Base-by-base conservation (phyloP, 2,113 vertebrate species). In the Melanerpes aurifrons region DNA sequence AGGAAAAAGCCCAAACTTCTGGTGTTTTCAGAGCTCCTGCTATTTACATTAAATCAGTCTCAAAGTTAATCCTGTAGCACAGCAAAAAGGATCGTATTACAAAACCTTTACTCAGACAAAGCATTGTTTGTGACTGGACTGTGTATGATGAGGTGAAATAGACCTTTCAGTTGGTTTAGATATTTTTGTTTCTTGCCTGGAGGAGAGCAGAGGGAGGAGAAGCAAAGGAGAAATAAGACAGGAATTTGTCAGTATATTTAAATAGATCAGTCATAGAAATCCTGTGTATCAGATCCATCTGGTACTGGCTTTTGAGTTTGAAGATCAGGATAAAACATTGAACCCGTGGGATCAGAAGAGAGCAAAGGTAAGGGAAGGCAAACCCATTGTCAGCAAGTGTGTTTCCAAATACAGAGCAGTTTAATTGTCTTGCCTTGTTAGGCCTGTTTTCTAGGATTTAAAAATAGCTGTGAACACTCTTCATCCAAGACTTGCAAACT, bases 391-490 rank as follows among this genome's bases (percentile, higher is more conserved):
- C 79, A 87, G 76, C 58, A 75, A 72, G 21, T 73, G 37, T 5
- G 7, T 71, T 69, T 92, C 77, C 77, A 92, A 96, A 92, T 74
- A 79, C 28, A 89, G 76, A 86, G 32, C 35, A 43, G 45, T 69
- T 94, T 92, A 74, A 87, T 93, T 95, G 50, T 71, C 70, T 90
- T 83, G 63, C 91, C 89, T 91, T 96, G 45, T 91, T 92, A 94
- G 90, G 94, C 48, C 43, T 73, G 75, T 87, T 94, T 91, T 93
- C 63, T 82, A 70, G 66, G 62, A 67, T 43, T 71, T 87, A 94
- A 94, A 94, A 96, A 94, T 95, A 94, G n/a, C 81, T 28, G 62
- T 9, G 6, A 87, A 58, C 15, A 8, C 21, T 90, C 87, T 63
- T 81, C 82, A 94, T 69, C 62, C 77, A 90, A 82, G 63, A 26